A percentile compares a stretch with the other conserved stretches of the same genome.
Evolutionary conservation across 2,797 vertebrate genomes (phyloP).

Genomic region (Dermochelys coriacea): DNA sequence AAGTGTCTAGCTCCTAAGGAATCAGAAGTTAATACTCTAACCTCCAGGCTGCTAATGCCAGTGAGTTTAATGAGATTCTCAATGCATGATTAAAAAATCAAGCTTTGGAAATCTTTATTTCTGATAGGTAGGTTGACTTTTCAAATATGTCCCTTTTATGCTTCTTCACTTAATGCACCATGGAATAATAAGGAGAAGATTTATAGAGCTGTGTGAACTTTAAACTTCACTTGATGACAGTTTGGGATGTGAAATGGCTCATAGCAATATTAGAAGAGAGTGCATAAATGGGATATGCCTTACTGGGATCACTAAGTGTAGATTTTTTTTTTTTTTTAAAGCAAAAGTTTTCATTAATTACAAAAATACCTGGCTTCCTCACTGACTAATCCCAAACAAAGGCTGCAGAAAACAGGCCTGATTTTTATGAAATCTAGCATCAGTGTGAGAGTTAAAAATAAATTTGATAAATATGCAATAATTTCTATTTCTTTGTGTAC

Average conservation of each 20-base stretch:
- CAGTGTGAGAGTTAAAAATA: conserved; percentile 72
- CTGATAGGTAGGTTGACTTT: conserved; percentile 24
- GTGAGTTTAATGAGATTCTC: conserved; percentile 41
- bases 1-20: conserved; percentile 71
- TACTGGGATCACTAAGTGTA: not conserved
- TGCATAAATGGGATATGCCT: conserved; percentile 17
- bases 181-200: conserved; percentile 55
- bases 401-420: conserved; percentile 29
- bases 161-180: conserved; percentile 65
- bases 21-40: conserved; percentile 56
- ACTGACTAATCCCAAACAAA: conserved; percentile 28
- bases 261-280: conserved; percentile 48
- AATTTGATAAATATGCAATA: conserved; percentile 79
- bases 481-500: conserved; percentile 60
- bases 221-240: conserved; percentile 39
- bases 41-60: conserved; percentile 63
- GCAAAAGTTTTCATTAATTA: not conserved
- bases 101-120: conserved; percentile 53
- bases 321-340: not conserved
- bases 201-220: conserved; percentile 46
- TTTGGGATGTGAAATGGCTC: conserved; percentile 12
- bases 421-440: conserved; percentile 74
- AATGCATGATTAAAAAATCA: conserved; percentile 28
- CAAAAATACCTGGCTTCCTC: conserved; percentile 28
- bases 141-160: conserved; percentile 25